Conservation (phyloP, 2,113 vertebrate genomes). For the Myiozetetes cayanensis region DNA sequence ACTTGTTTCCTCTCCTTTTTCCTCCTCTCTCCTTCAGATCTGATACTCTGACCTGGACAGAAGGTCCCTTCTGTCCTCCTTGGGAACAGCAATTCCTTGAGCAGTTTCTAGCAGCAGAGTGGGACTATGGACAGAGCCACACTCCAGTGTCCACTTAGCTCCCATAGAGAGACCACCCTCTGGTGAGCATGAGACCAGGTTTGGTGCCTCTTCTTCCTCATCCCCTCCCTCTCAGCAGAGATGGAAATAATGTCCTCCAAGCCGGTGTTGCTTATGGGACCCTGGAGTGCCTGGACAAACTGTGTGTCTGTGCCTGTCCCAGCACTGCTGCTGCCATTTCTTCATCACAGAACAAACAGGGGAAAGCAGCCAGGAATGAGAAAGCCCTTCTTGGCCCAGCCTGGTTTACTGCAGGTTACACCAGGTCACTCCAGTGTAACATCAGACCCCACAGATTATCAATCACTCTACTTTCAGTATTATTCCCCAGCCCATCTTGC, state of each 20-base stretch:
- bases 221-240: background rate
- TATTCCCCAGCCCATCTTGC: background rate
- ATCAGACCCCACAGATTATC: background rate
- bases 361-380: background rate
- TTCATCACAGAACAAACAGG: background rate
- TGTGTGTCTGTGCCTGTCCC: background rate
- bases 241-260: background rate
- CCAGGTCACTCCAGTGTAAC: background rate
- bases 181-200: background rate
- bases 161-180: background rate
- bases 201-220: background rate
- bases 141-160: background rate
- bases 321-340: background rate
- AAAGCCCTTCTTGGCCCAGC: background rate
- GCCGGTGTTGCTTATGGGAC: background rate
- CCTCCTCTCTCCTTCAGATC: background rate
- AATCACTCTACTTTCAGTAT: background rate
- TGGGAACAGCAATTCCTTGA: background rate
- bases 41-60: background rate
- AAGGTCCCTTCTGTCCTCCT: background rate
- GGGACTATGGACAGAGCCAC: background rate
- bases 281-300: background rate
- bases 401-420: background rate
- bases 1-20: background rate
- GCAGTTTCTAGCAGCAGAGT: background rate